Evolutionary conservation across 2,888 invertebrate species (phyloP).

Genomic region (Hartigia nigra): DNA sequence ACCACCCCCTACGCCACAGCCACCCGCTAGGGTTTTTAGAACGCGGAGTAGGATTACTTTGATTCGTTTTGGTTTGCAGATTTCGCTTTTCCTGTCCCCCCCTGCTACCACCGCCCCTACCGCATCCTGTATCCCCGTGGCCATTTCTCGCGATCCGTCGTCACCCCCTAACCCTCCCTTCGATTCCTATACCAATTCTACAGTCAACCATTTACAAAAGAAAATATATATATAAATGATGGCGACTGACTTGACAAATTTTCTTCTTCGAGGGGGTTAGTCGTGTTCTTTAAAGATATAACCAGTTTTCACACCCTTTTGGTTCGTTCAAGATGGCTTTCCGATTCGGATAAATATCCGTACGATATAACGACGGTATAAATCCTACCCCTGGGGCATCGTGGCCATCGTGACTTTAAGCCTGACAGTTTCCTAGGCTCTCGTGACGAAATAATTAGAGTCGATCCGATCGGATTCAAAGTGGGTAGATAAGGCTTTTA

Average conservation of each 20-base stretch:
- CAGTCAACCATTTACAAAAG: background rate
- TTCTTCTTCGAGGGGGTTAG: background rate
- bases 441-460: background rate
- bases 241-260: background rate
- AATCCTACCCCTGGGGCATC: background rate
- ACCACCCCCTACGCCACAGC: constrained; percentile 38
- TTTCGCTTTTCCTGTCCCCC: constrained; percentile 48
- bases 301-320: background rate
- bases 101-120: constrained; percentile 12
- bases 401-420: background rate
- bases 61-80: constrained; percentile 65
- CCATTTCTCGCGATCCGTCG: background rate
- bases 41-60: constrained; percentile 61
- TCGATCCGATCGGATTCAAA: background rate
- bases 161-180: background rate
- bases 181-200: constrained; percentile 9
- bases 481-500: background rate
- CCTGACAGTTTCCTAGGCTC: background rate
- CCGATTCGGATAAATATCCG: background rate
- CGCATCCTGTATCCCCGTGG: background rate
- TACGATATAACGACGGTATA: background rate
- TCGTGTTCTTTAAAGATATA: background rate
- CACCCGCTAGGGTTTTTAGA: constrained; percentile 48
- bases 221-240: constrained; percentile 5
- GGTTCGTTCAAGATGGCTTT: background rate